phyloP scores from a whole-genome alignment of 1,140 invertebrate species.

The Aleiodes sp. region DNA sequence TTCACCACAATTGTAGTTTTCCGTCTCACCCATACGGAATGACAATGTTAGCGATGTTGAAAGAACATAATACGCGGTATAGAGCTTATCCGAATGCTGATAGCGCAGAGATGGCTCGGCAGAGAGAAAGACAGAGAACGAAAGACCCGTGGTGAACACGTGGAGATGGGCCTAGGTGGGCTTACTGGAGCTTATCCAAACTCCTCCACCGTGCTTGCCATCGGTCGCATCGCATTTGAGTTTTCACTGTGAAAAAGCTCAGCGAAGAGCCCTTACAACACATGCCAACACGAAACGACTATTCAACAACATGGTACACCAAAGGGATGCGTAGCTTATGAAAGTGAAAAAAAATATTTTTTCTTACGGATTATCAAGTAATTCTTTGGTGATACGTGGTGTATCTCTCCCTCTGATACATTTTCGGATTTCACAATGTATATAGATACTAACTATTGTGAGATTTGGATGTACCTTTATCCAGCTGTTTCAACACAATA shows the following conservation, averaged over 20 bases:
- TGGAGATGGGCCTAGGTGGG: constrained; percentile 44
- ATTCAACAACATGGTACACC: neutral
- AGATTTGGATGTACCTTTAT: neutral
- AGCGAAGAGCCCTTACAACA: neutral
- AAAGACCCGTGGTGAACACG: constrained; percentile 50
- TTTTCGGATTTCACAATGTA: neutral
- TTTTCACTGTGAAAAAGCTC: neutral
- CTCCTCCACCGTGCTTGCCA: neutral
- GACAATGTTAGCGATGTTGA: constrained; percentile 49
- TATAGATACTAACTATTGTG: no score
- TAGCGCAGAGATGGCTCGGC: constrained; percentile 39
- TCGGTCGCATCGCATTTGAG: constrained; percentile 5
- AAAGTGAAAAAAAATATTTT: neutral
- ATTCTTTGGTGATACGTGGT: neutral
- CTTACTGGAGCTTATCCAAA: constrained; percentile 37
- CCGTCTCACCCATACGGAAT: constrained; percentile 37
- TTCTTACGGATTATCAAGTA: neutral
- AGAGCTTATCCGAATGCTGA: constrained; percentile 57
- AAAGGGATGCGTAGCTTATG: neutral
- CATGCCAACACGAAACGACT: neutral
- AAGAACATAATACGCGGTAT: constrained; percentile 52
- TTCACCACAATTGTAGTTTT: constrained; percentile 47
- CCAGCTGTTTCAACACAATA: neutral
- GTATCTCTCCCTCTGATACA: neutral
- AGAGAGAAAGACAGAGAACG: constrained; percentile 26